Percentiles rank a stretch among this genome's conserved stretches.
Evolutionary conservation across 2,113 vertebrate species (phyloP).

Genomic region (Perca schrenkii): DNA sequence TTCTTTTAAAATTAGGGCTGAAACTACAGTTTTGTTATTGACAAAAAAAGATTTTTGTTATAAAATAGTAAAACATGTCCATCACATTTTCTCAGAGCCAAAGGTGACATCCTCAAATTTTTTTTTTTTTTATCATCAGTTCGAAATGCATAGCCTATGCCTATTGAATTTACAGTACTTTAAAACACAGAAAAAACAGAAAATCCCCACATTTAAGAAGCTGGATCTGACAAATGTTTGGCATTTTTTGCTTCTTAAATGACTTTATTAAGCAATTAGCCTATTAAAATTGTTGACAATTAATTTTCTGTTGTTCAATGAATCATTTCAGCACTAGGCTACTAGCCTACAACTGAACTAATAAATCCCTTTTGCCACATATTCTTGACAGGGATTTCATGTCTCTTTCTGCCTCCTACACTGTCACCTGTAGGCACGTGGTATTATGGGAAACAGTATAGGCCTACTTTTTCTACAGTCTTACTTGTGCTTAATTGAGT

Average conservation of each 20-base stretch:
- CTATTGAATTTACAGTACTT: neutral
- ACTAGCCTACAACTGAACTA: neutral
- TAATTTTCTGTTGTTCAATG: neutral
- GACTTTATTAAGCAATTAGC: neutral
- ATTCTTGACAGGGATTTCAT: neutral
- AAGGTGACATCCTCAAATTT: no score
- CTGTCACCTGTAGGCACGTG: neutral
- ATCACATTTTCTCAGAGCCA: no score
- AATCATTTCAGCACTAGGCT: neutral
- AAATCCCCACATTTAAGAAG: neutral
- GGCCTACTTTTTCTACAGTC: neutral
- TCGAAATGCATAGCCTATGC: neutral
- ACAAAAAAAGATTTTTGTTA: no score
- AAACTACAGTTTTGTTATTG: neutral
- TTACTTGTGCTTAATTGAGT: neutral
- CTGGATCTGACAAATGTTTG: no score
- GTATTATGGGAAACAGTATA: neutral
- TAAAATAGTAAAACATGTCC: no score
- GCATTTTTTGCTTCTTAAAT: neutral
- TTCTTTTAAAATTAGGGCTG: neutral
- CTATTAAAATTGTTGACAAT: neutral
- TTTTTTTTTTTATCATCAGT: neutral
- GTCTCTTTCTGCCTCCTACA: neutral
- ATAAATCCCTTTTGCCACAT: neutral
- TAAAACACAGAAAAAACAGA: neutral